A percentile compares a stretch with the other conserved stretches of the same genome.
Evolutionary conservation across 2,797 vertebrate genomes (phyloP).

Genomic region (Melanotaenia trifasciata): DNA sequence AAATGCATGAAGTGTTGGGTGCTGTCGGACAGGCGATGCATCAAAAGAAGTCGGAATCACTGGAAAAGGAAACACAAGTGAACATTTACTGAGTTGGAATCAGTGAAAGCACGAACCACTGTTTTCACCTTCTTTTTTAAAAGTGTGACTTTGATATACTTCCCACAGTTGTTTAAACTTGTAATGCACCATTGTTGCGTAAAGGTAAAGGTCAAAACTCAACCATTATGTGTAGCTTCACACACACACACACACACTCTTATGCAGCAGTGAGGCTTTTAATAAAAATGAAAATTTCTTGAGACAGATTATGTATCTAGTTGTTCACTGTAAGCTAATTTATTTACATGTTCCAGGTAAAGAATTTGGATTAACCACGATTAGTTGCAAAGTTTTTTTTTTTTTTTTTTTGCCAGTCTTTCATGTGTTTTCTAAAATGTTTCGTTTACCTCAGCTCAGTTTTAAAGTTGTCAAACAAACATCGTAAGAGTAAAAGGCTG

Average conservation of each 20-base stretch:
- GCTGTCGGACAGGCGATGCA: neutral
- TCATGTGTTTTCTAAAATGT: neutral
- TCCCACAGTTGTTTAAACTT: neutral
- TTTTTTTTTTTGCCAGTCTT: neutral
- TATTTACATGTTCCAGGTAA: neutral
- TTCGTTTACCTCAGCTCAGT: neutral
- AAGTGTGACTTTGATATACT: neutral
- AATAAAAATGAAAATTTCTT: neutral
- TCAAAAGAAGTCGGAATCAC: constrained; percentile 62
- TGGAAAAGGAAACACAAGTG: constrained; percentile 46
- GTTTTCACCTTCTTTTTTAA: neutral
- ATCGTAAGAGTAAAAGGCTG: neutral
- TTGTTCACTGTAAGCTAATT: constrained; percentile 10
- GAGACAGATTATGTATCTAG: neutral
- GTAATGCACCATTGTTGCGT: neutral
- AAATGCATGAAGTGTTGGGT: constrained; percentile 13
- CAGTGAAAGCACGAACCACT: neutral
- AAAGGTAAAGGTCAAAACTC: neutral
- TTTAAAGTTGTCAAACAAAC: neutral
- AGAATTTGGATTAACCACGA: neutral
- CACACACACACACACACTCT: neutral
- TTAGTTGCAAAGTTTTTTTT: neutral
- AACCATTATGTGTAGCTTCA: neutral
- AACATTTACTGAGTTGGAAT: constrained; percentile 7
- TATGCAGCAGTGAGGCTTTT: neutral